A percentile compares a stretch with the other conserved stretches of the same genome.
Conservation (phyloP, 1,140 invertebrate species). For the Nixonia krombeini region DNA sequence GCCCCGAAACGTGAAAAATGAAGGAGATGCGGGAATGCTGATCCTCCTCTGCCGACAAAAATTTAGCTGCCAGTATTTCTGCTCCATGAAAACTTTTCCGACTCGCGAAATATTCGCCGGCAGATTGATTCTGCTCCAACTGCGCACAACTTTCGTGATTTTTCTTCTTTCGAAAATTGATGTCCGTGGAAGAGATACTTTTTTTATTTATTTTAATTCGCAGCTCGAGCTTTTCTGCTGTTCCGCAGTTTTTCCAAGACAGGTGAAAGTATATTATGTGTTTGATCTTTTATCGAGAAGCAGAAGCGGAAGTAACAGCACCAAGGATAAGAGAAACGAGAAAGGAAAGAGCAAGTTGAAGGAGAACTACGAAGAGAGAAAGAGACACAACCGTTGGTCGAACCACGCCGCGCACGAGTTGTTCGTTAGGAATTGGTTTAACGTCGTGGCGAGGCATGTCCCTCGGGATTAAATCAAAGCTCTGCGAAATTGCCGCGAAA, state of each 20-base stretch:
- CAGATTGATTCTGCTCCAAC: neutral
- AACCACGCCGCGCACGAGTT: conserved; percentile 33
- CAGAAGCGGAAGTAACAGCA: too few species aligned
- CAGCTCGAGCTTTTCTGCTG: neutral
- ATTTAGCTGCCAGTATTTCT: neutral
- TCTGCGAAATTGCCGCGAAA: conserved; percentile 60
- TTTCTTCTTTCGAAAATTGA: too few species aligned
- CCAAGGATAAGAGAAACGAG: conserved; percentile 1
- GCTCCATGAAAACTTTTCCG: neutral
- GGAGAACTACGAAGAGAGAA: conserved; percentile 14
- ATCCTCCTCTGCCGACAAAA: conserved; percentile 7
- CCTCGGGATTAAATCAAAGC: conserved; percentile 61
- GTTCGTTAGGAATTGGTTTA: conserved; percentile 45
- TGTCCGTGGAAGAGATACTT: too few species aligned
- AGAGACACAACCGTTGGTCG: conserved; percentile 18
- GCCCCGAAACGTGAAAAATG: conserved; percentile 13
- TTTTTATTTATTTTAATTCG: neutral
- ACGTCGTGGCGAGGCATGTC: conserved; percentile 48
- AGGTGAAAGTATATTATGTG: neutral
- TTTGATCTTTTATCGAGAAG: conserved; percentile 25
- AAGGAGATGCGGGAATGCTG: conserved; percentile 8
- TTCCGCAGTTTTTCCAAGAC: conserved; percentile 1
- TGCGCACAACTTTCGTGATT: too few species aligned
- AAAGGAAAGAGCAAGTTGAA: conserved; percentile 15
- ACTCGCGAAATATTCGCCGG: neutral